Percentiles rank a stretch among this genome's conserved stretches.
These are phyloP conservation scores for Alethe castanea DNA, from an alignment of 2,113 vertebrate species.

Conservation along the genomic window DNA sequence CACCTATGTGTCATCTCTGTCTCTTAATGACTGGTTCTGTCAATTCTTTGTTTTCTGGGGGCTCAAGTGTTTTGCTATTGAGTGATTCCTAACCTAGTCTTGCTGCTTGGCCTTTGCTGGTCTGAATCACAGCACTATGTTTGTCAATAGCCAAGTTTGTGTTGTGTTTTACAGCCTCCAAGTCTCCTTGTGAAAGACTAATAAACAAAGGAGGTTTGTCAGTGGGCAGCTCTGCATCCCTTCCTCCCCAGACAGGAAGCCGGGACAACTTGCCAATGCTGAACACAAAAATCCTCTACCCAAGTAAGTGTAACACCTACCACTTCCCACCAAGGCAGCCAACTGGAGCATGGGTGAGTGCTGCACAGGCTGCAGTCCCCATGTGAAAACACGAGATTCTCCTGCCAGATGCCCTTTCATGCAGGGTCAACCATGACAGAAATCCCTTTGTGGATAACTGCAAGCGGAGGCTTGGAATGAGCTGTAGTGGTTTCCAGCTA, in stretches of 20 bases:
- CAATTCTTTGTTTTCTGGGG: not conserved
- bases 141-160: not conserved
- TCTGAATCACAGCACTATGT: not conserved
- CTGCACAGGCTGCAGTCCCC: not conserved
- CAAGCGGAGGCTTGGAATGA: not conserved
- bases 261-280: constrained; percentile 86
- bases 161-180: constrained; percentile 74
- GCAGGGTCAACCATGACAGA: not conserved
- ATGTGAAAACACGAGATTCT: not conserved
- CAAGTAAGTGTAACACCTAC: constrained; percentile 76
- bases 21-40: not conserved
- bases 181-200: constrained; percentile 88
- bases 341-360: not conserved
- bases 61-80: not conserved
- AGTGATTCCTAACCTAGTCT: not conserved
- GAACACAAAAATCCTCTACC: constrained; percentile 89
- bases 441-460: not conserved
- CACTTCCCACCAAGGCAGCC: not conserved
- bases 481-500: not conserved
- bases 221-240: constrained; percentile 84
- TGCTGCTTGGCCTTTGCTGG: not conserved
- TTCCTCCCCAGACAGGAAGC: constrained; percentile 85
- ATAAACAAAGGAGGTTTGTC: constrained; percentile 85
- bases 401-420: not conserved
- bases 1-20: not conserved